phyloP scores from a whole-genome alignment of 2,888 invertebrate species.

The Hydrotaea cyrtoneurina region DNA sequence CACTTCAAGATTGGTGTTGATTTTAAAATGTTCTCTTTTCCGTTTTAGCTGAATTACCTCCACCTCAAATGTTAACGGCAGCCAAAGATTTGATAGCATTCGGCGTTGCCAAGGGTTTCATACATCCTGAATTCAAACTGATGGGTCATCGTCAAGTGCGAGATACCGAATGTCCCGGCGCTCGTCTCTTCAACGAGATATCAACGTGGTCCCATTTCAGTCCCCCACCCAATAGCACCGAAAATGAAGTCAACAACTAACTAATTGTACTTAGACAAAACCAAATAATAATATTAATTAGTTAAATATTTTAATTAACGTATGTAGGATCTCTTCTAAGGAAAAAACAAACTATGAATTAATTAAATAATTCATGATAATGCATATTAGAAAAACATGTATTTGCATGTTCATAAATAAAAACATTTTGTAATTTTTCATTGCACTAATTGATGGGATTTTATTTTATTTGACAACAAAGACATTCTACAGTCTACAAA shows the following conservation, averaged over 20 bases:
- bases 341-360: not conserved
- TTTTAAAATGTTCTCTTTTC: not conserved
- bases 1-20: not conserved
- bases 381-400: not conserved
- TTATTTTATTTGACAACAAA: no score
- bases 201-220: conserved; percentile 84
- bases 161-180: conserved; percentile 87
- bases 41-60: conserved; percentile 83
- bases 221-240: conserved; percentile 75
- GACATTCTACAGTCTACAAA: no score
- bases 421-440: not conserved
- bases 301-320: conserved; percentile 33
- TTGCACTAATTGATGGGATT: no score
- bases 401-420: not conserved
- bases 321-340: conserved; percentile 31
- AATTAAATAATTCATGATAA: conserved; percentile 20
- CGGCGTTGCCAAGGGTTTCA: conserved; percentile 84
- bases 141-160: conserved; percentile 85
- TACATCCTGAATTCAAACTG: conserved; percentile 83
- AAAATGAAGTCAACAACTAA: conserved; percentile 66
- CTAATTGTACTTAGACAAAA: conserved; percentile 28
- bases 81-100: conserved; percentile 83
- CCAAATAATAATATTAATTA: conserved; percentile 31
- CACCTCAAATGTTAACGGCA: conserved; percentile 83
- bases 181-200: conserved; percentile 83